phyloP scores from a whole-genome alignment of 2,797 vertebrate species.

The Fundulus diaphanus region DNA sequence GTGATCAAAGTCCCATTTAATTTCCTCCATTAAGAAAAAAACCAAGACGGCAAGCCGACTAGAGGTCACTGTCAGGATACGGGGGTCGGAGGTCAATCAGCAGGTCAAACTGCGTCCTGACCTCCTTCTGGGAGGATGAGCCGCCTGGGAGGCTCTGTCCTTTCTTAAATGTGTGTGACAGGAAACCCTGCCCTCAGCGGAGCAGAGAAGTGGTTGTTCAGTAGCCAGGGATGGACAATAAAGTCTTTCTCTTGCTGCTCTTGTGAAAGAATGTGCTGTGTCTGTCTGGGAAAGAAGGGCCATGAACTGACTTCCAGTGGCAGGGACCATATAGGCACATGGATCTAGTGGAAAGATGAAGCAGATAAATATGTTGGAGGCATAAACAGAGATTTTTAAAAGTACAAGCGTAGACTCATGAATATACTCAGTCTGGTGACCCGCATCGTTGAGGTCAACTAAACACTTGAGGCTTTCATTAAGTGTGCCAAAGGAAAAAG shows the following conservation, averaged over 20 bases:
- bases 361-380: conserved; percentile 53
- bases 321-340: conserved; percentile 19
- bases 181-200: conserved; percentile 5
- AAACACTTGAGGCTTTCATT: conserved; percentile 21
- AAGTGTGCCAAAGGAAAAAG: not conserved
- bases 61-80: conserved; percentile 21
- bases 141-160: conserved; percentile 39
- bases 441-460: conserved; percentile 17
- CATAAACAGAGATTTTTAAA: not conserved
- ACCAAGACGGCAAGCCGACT: conserved; percentile 24
- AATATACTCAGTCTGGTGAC: conserved; percentile 28
- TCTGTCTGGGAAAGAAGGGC: conserved; percentile 56
- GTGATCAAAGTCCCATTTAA: not conserved
- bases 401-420: not conserved
- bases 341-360: conserved; percentile 34
- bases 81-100: conserved; percentile 34
- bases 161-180: conserved; percentile 32
- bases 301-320: conserved; percentile 47
- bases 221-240: conserved; percentile 43
- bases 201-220: conserved; percentile 14
- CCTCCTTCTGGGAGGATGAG: conserved; percentile 32
- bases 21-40: conserved; percentile 14
- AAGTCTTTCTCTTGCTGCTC: conserved; percentile 38
- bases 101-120: conserved; percentile 25
- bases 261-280: conserved; percentile 51